Evolutionary conservation across 35 echinoderm and acorn worm genomes (phyloP).

Genomic region (Holothuria glaberrima): DNA sequence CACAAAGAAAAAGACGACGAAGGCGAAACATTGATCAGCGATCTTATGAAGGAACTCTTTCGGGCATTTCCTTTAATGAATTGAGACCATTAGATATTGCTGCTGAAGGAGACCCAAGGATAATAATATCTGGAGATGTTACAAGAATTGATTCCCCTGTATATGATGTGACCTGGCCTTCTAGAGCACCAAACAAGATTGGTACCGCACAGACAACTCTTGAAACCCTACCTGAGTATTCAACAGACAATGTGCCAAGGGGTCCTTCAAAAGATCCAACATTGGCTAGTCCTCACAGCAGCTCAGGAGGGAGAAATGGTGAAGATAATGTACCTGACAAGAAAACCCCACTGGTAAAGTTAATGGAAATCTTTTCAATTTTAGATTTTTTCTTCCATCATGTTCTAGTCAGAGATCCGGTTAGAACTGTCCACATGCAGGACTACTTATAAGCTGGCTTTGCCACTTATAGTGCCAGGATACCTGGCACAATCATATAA

Average conservation of each 20-base stretch:
- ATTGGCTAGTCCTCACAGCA: background rate
- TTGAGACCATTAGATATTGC: conserved; percentile 75
- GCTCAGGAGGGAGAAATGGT: background rate
- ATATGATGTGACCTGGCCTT: background rate
- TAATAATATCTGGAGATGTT: conserved; percentile 68
- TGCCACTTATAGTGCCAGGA: too few species aligned
- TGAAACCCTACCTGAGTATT: too few species aligned
- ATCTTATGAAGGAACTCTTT: conserved; percentile 70
- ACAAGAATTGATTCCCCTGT: background rate
- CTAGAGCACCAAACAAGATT: background rate
- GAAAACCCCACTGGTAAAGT: background rate
- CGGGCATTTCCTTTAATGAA: conserved; percentile 76
- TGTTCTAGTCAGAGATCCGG: too few species aligned
- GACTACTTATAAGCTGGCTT: too few species aligned
- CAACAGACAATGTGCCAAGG: too few species aligned
- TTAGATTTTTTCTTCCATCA: too few species aligned
- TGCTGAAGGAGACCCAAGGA: conserved; percentile 61
- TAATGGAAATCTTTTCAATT: background rate
- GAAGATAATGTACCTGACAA: background rate
- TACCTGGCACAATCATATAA: too few species aligned
- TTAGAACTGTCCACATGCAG: too few species aligned
- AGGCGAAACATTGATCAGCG: background rate
- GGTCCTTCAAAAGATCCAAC: too few species aligned
- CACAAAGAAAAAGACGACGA: conserved; percentile 19
- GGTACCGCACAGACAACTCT: too few species aligned